Conservation (phyloP, 2,113 vertebrate genomes). For the Nibea coibor region DNA sequence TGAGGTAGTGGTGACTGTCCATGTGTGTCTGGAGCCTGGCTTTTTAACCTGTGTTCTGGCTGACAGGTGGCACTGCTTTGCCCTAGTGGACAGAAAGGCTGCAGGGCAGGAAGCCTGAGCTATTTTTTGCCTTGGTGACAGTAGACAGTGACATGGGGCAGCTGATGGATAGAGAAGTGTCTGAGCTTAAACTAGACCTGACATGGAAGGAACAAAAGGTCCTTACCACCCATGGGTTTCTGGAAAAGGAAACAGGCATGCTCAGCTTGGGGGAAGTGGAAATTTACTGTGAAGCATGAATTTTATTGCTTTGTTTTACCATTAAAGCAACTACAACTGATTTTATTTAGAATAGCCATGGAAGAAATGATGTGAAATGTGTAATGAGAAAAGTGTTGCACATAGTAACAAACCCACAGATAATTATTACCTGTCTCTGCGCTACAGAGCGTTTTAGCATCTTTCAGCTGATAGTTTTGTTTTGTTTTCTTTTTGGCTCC, state of each 20-base stretch:
- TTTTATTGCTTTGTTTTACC: background rate
- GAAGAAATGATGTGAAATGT: background rate
- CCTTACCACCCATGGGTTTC: constrained; percentile 27
- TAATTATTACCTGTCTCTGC: background rate
- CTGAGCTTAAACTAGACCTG: constrained; percentile 47
- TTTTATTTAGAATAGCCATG: background rate
- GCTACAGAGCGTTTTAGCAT: background rate
- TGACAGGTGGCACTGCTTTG: constrained; percentile 69
- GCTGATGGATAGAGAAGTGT: constrained; percentile 66
- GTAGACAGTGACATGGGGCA: constrained; percentile 48
- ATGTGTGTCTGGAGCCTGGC: constrained; percentile 56
- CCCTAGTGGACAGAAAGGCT: constrained; percentile 56
- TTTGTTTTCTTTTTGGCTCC: background rate
- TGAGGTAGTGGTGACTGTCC: constrained; percentile 56
- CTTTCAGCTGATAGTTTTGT: background rate
- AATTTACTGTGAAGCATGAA: background rate
- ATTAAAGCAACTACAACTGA: background rate
- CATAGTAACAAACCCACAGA: background rate
- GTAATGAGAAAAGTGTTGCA: background rate
- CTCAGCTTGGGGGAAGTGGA: background rate
- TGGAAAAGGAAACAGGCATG: constrained; percentile 5
- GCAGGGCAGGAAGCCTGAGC: constrained; percentile 53
- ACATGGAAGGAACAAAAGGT: constrained; percentile 60
- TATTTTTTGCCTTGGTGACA: constrained; percentile 73
- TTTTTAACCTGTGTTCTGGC: constrained; percentile 62